Percentiles rank a stretch among this genome's conserved stretches.
Evolutionary conservation across 2,797 vertebrate species (phyloP).

Genomic region (Tauraco hartlaubi): DNA sequence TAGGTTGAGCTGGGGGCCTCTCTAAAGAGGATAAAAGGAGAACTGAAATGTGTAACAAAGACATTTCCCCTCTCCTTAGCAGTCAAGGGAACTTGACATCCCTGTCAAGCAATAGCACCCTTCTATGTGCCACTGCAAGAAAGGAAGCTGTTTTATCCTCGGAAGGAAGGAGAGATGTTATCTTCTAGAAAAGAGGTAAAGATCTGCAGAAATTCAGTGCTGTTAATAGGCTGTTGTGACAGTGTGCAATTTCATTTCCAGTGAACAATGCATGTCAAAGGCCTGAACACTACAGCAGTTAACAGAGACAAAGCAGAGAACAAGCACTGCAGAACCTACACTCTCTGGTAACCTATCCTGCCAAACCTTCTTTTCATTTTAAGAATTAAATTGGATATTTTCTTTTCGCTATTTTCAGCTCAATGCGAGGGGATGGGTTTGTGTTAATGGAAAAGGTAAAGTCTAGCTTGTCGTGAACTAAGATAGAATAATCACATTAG

Average conservation of each 20-base stretch:
- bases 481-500: background rate
- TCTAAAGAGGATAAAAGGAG: slow-evolving; percentile 64
- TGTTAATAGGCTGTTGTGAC: slow-evolving; percentile 61
- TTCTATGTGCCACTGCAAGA: slow-evolving; percentile 24
- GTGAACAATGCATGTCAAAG: background rate
- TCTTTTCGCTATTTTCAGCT: slow-evolving; percentile 13
- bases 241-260: slow-evolving; percentile 26
- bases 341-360: background rate
- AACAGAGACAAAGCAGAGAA: background rate
- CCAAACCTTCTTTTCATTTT: background rate
- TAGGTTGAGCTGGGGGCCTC: slow-evolving; percentile 54
- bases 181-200: slow-evolving; percentile 34
- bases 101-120: slow-evolving; percentile 55
- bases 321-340: background rate
- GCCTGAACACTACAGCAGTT: background rate
- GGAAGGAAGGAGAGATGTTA: slow-evolving; percentile 68
- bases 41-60: slow-evolving; percentile 64
- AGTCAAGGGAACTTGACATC: slow-evolving; percentile 71
- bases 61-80: slow-evolving; percentile 72
- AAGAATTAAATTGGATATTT: slow-evolving; percentile 26
- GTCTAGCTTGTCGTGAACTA: background rate
- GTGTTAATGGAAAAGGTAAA: background rate
- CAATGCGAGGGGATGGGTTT: background rate
- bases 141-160: slow-evolving; percentile 71
- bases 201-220: slow-evolving; percentile 56